Base-by-base conservation (phyloP, 2,797 vertebrate species). In the Trachurus trachurus region DNA sequence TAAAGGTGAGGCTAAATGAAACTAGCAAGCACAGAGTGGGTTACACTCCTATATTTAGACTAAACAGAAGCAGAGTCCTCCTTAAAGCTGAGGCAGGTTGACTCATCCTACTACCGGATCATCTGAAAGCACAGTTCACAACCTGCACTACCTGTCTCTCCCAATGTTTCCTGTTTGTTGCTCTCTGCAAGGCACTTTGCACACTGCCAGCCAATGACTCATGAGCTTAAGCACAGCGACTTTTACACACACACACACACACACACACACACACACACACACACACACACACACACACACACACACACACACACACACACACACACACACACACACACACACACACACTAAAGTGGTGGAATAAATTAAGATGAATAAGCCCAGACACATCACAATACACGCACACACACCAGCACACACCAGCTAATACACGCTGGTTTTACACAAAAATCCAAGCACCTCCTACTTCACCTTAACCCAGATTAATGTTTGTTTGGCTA, bases 121-220 rank as follows among this genome's bases (percentile, higher is more conserved):
- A 13, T 87, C 53, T 83, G 42, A 72, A 86, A 82, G 71, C 73
- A 69, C 40, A 73, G 78, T 65, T 87, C 65, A 68, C 39, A 73
- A 80, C 66, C 70, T 74, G 74, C 58, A 65, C 56, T 71, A 85
- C 76, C 84, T 84, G 81, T 82, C 72, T 84, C 59, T 71, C 72
- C 71, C 21, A 63, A 59, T 80, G 75, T 79, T 80, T 81, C 70
- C 77, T 63, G 56, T 84, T 76, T 75, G 79, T 62, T 78, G 49
- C 66, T 78, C 61, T 76, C 80, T 71, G 62, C 58, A 49, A 78
- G 79, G 68, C 67, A 78, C 45, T 81, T 82, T 74, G 78, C 70
- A 81, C 52, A 54, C 34, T 80, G 80, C 60, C 64, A 82, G 31
- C 83, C 76, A 81, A 12, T 90, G 83, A 92, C 45, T 90, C 86